A percentile compares a stretch with the other conserved stretches of the same genome.
These are phyloP conservation scores for Cerastoderma edule DNA, from an alignment of 2,888 invertebrate genomes.

Conservation along the genomic window DNA sequence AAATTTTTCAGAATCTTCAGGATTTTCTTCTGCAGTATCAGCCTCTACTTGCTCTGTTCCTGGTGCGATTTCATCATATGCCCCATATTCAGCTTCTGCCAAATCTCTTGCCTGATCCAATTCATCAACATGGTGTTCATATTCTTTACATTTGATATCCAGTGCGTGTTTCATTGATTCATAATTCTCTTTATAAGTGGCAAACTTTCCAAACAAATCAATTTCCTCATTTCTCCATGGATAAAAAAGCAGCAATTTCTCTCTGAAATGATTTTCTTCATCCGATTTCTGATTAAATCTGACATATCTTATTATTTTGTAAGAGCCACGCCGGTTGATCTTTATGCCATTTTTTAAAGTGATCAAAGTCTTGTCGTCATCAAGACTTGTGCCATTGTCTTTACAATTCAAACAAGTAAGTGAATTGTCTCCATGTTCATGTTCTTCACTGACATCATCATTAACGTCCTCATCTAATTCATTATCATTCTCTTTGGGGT, in stretches of 20 bases:
- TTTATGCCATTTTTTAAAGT: constrained; percentile 18
- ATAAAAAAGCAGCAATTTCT: constrained; percentile 65
- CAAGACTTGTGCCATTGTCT: no score
- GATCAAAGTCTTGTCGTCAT: constrained; percentile 10
- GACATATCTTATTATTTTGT: constrained; percentile 19
- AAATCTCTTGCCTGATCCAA: background rate
- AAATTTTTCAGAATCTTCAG: constrained; percentile 43
- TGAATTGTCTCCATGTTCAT: no score
- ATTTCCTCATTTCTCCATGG: no score
- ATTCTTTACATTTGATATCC: constrained; percentile 22
- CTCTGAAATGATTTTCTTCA: constrained; percentile 45
- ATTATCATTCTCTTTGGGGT: constrained; percentile 16
- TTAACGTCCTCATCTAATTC: background rate
- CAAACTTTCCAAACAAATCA: no score
- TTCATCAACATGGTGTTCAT: constrained; percentile 37
- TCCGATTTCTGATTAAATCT: constrained; percentile 34
- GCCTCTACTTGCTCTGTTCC: constrained; percentile 39
- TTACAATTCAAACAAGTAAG: no score
- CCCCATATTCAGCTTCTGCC: background rate
- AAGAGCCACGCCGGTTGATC: background rate
- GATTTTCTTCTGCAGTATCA: constrained; percentile 41
- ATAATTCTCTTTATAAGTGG: constrained; percentile 20
- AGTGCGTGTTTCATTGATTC: constrained; percentile 4
- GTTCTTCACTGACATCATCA: no score
- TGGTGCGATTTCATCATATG: constrained; percentile 20